Evolutionary conservation across 2,797 vertebrate genomes (phyloP), one percentile per base, ranked within the genome.

Genomic region (Psittacula echo): DNA sequence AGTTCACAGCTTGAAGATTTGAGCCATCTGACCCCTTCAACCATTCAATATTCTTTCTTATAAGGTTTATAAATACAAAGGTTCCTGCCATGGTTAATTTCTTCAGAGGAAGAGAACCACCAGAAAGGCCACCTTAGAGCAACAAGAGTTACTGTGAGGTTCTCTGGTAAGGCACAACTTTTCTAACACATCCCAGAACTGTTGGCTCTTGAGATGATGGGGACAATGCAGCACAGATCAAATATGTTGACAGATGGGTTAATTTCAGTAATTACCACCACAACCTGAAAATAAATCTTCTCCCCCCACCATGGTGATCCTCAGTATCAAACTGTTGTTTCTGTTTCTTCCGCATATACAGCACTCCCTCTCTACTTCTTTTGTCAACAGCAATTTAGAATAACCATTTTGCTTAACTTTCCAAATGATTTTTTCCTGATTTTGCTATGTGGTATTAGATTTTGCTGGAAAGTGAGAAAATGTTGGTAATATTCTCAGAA

Each of bases 251-350:
- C 17, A 68, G 47, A 9, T 5, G 41, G 37, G 44, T 54, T 61
- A 18, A 66, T 62, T 72, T 51, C 42, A 45, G 7, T 54, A 54
- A 44, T 39, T 50, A 13, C 21, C 60, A 54, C 39, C 53, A 41
- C 29, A 32, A 27, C 11, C 42, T 34, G 60, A 76, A 29, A 39
- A 39, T 20, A 53, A 34, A 45, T 61, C 32, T 47, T 70, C 23
- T 61, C 47, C 16, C 61, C 1, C 0, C 29, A 11, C 66, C 0
- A 0, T 16, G n/a, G 47, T 51, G 53, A 62, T 77, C 41, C 60
- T 47, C 53, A 32, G 42, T 6, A 39, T 27, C 86, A 56, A 41
- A 44, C 21, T 44, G 10, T 26, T 34, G 45, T 54, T 89, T 27
- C 81, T 65, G 5, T 37, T 37, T 66, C 56, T 23, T 54, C 64